These are phyloP conservation scores for Rhabdomys dilectus DNA, from an alignment of 2,113 vertebrate genomes.

Conservation along the genomic window DNA sequence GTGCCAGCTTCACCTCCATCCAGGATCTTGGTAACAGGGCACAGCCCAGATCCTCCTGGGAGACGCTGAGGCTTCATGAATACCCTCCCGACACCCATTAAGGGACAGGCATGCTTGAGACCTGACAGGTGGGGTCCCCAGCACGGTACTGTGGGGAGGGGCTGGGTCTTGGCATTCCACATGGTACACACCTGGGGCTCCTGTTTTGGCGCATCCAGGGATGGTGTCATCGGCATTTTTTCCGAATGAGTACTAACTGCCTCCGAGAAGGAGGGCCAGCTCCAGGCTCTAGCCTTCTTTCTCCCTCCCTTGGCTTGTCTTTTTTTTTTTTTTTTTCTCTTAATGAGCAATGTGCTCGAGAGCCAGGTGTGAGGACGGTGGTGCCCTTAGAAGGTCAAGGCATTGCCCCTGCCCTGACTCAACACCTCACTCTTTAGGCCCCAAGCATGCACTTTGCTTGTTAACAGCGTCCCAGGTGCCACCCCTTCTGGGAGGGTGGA, in stretches of 20 bases:
- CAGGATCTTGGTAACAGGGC: not conserved
- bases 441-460: slow-evolving; percentile 51
- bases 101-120: not conserved
- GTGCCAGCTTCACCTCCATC: fast-evolving
- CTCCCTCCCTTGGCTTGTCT: not conserved
- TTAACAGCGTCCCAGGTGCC: not conserved
- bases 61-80: fast-evolving
- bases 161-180: not conserved
- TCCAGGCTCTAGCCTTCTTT: not conserved
- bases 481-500: slow-evolving; percentile 44
- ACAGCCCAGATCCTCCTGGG: not conserved
- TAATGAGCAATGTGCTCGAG: not conserved
- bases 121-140: not conserved
- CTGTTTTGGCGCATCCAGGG: not conserved
- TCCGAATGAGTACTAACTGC: not conserved
- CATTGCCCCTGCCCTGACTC: not conserved
- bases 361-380: not conserved
- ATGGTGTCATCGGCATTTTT: slow-evolving; percentile 60
- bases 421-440: slow-evolving; percentile 19
- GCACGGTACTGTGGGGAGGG: not conserved
- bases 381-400: slow-evolving; percentile 65
- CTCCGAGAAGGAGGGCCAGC: slow-evolving; percentile 16
- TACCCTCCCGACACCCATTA: too few species aligned
- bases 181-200: slow-evolving; percentile 61
- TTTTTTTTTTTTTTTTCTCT: not conserved